Evolutionary conservation across 2,888 invertebrate genomes (phyloP), one percentile per base, ranked within the genome.

Genomic region (Aporophyla lueneburgensis): DNA sequence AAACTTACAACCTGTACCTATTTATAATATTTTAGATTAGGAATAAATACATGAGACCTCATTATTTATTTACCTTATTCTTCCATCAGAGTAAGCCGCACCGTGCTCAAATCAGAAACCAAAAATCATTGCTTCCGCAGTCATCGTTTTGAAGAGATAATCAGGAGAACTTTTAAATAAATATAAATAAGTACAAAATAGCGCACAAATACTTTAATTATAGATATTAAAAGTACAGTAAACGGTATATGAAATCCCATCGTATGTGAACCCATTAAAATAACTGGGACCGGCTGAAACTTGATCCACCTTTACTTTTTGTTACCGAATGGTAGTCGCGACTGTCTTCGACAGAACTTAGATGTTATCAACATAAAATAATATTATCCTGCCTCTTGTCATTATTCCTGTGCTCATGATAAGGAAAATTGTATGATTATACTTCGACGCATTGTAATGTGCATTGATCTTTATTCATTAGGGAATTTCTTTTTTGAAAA

Each of bases 301-400:
- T 75, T 80, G 87, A 90, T 87, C 74, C 85, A 67, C 53, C 69
- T 85, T 87, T 81, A 88, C 88, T 89, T 91, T 90, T 91, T 89
- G 81, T 87, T 83, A 80, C 80, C 76, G 72, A 88, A 89, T 74
- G 87, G 86, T 85, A 80, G 83, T 85, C 78, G 81, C 80, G 74
- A 79, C 84, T 88, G 87, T 88, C 84, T 83, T 87, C 84, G 78
- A 76, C 76, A 80, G 77, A 86, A 86, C 86, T 90, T 86, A 89
- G 91, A 92, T 92, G 84, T 81, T 90, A 91, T 93, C 93, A 71
- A 75, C 70, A 73, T 82, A 81, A 88, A 89, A 89, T 88, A 87
- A 86, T 87, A 83, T 84, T 83, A 79, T 78, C 71, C 76, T 71
- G 68, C 51, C 72, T 76, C 65, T 63, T 71, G 67, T 83, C 74